Evolutionary conservation across 2,888 invertebrate species (phyloP).

Genomic region (Luffia ferchaultella): DNA sequence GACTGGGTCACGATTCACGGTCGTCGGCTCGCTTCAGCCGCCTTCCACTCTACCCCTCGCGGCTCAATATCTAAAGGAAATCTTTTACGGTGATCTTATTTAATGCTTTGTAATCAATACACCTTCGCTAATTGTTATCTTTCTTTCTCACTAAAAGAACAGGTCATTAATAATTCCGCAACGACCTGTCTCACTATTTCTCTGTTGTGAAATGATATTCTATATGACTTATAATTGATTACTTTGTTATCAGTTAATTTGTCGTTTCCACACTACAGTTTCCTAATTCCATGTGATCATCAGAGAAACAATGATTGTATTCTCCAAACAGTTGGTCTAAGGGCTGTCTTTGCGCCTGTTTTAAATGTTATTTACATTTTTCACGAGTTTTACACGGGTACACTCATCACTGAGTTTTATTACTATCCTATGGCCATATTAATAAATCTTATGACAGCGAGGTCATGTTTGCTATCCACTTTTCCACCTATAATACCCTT

Average conservation of each 20-base stretch:
- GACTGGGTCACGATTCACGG: conserved; percentile 11
- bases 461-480: conserved; percentile 5
- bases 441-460: conserved; percentile 7
- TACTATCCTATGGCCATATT: conserved; percentile 6
- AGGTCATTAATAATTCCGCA: conserved; percentile 3
- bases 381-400: conserved; percentile 5
- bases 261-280: conserved; percentile 10
- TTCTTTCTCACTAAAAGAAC: conserved; percentile 11
- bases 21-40: conserved; percentile 4
- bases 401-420: conserved; percentile 2
- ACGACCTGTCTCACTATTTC: conserved; percentile 7
- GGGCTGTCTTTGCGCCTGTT: neutral
- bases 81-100: conserved; percentile 13
- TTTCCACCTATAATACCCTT: conserved; percentile 6
- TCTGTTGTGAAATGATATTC: conserved; percentile 9
- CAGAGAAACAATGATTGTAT: conserved; percentile 11
- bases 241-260: conserved; percentile 9
- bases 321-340: conserved; percentile 4
- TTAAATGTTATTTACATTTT: neutral
- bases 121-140: conserved; percentile 12
- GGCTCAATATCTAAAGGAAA: conserved; percentile 9
- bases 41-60: conserved; percentile 10
- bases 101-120: conserved; percentile 12
- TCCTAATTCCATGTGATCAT: conserved; percentile 9
- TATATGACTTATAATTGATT: conserved; percentile 11